phyloP scores from a whole-genome alignment of 2,888 invertebrate genomes.

The Caenorhabditis sp. region DNA sequence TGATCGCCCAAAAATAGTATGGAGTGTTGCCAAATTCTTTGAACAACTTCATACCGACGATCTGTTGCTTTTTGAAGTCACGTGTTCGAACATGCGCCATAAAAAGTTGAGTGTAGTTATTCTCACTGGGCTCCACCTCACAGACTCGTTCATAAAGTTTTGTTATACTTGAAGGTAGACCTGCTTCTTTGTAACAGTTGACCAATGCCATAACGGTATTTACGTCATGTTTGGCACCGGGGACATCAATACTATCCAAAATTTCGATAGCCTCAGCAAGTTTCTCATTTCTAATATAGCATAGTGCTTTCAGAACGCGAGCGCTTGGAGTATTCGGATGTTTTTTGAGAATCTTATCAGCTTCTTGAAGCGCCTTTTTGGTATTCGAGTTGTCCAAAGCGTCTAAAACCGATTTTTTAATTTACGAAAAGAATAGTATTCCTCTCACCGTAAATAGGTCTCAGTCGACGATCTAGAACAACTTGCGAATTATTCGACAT shows the following conservation, averaged over 20 bases:
- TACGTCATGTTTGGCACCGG: slow-evolving; percentile 84
- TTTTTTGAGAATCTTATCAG: slow-evolving; percentile 78
- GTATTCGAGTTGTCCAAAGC: slow-evolving; percentile 88
- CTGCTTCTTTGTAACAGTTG: slow-evolving; percentile 81
- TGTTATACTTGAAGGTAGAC: slow-evolving; percentile 79
- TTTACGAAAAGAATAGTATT: neutral
- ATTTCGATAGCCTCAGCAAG: slow-evolving; percentile 82
- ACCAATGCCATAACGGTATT: slow-evolving; percentile 92
- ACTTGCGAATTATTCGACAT: slow-evolving; percentile 40
- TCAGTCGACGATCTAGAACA: slow-evolving; percentile 46
- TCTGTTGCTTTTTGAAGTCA: slow-evolving; percentile 69
- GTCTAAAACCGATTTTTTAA: slow-evolving; percentile 37
- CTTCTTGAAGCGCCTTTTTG: slow-evolving; percentile 93
- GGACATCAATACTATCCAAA: slow-evolving; percentile 80
- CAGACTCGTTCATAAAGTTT: slow-evolving; percentile 87
- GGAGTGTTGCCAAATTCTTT: slow-evolving; percentile 91
- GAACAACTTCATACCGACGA: slow-evolving; percentile 87
- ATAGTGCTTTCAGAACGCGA: slow-evolving; percentile 86
- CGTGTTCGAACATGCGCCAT: slow-evolving; percentile 86
- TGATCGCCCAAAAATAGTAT: slow-evolving; percentile 97
- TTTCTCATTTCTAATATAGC: slow-evolving; percentile 86
- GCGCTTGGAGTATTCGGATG: neutral
- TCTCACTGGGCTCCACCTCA: slow-evolving; percentile 84
- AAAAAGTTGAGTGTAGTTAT: slow-evolving; percentile 90
- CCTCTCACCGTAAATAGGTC: slow-evolving; percentile 46